Evolutionary conservation across 1,140 invertebrate genomes (phyloP).

Genomic region (Leptinotarsa lineolata): DNA sequence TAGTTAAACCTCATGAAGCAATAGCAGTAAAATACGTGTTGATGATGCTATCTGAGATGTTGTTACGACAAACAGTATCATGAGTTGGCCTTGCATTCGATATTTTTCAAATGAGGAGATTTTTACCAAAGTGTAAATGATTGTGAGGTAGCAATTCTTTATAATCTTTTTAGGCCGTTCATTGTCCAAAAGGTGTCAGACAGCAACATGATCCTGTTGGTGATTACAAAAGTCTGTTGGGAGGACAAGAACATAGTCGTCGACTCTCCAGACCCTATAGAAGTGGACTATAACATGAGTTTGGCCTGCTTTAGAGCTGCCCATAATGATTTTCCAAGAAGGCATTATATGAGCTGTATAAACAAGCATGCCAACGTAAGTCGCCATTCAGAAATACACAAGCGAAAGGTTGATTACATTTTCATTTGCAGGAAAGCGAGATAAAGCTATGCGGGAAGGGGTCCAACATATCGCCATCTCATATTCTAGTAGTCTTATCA

Average conservation of each 20-base stretch:
- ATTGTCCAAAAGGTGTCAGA: slow-evolving; percentile 79
- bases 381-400: not conserved
- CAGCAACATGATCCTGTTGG: slow-evolving; percentile 83
- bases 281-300: slow-evolving; percentile 51
- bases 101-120: not conserved
- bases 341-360: slow-evolving; percentile 55
- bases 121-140: no score
- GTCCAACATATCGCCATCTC: slow-evolving; percentile 37
- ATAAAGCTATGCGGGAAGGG: slow-evolving; percentile 49
- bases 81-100: no score
- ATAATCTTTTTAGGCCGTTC: slow-evolving; percentile 67
- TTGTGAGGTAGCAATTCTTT: not conserved
- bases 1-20: no score
- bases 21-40: no score
- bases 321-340: slow-evolving; percentile 47
- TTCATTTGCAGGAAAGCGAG: slow-evolving; percentile 50
- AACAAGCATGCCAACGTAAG: slow-evolving; percentile 52
- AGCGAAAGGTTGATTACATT: slow-evolving; percentile 15
- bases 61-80: no score
- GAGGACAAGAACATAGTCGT: slow-evolving; percentile 44
- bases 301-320: slow-evolving; percentile 54
- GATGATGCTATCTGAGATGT: no score
- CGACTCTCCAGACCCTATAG: slow-evolving; percentile 45
- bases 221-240: slow-evolving; percentile 72
- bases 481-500: slow-evolving; percentile 30